Base-by-base conservation (phyloP, 2,797 vertebrate species). In the Bradypodion ventrale region DNA sequence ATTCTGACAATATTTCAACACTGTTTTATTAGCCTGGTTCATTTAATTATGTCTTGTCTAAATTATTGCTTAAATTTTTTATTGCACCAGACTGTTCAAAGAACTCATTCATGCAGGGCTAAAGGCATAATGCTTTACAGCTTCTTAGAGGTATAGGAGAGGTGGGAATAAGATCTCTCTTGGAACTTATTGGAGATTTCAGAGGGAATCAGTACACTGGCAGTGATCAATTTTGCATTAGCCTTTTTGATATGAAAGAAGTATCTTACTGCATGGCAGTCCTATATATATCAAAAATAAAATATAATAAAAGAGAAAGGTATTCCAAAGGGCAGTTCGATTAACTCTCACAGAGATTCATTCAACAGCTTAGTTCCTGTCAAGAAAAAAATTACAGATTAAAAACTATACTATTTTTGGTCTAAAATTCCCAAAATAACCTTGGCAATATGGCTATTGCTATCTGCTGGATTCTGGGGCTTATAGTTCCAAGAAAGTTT, bases 11-110 rank as follows among this genome's bases (percentile, higher is more conserved):
- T 83, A 86, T 35, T 91, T 69, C 80, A 84, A 78, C 83, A 86
- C 88, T 42, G 66, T 90, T 91, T 92, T 89, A 89, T 93, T 91
- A 91, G 83, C 82, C 84, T 85, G 89, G 86, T 92, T 92, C 91
- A 88, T 65, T 90, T 94, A 91, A 93, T 94, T 92, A 90, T 87
- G 80, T 75, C 90, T 89, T 91, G 86, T 91, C 88, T 88, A 91
- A 93, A 90, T 87, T 91, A 93, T 89, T 76, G 19, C 46, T 89
- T 92, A 70, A 91, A 89, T 87, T 87, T 90, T 93, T 92, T 80
- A 92, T 78, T 81, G 80, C 66, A 79, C 32, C 59, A 89, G 83
- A 85, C 73, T 83, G 70, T 89, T 88, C 90, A 85, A 86, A 88
- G 86, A 81, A 89, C 66, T 52, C 73, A 90, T 84, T 88, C 91